These are phyloP conservation scores for Candidula unifasciata DNA, from an alignment of 2,888 invertebrate species.

Conservation along the genomic window DNA sequence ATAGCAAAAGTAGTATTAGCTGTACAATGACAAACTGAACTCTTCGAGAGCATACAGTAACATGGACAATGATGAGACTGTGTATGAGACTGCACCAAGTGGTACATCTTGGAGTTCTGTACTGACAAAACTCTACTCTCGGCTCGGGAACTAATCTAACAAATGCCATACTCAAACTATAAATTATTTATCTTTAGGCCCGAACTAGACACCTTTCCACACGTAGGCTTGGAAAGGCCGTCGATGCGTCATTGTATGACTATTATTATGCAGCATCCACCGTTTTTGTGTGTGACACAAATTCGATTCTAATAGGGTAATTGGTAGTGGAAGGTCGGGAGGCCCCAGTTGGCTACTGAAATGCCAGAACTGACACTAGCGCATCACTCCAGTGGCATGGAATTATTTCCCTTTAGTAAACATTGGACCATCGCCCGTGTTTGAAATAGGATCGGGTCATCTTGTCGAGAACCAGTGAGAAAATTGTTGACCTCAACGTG, in stretches of 20 bases:
- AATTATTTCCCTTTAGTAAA: not conserved
- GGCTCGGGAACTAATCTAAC: not conserved
- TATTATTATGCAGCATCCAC: not conserved
- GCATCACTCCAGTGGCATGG: not conserved
- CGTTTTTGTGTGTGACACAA: conserved; percentile 32
- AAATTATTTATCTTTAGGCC: no score
- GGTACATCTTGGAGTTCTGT: no score
- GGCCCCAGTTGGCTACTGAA: not conserved
- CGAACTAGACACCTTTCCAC: not conserved
- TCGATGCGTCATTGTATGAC: not conserved
- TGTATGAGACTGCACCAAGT: no score
- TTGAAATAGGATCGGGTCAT: not conserved
- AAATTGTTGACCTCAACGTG: no score
- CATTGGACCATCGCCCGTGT: not conserved
- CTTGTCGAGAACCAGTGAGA: no score
- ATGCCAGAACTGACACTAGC: conserved; percentile 29
- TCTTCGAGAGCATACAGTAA: no score
- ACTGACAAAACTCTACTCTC: no score
- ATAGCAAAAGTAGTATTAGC: no score
- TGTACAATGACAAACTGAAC: no score
- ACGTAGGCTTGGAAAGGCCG: no score
- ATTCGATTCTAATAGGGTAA: conserved; percentile 30
- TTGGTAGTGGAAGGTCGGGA: not conserved
- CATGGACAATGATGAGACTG: no score
- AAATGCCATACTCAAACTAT: not conserved